Conservation (phyloP, 2,888 invertebrate species). For the Metallyticus violacea region DNA sequence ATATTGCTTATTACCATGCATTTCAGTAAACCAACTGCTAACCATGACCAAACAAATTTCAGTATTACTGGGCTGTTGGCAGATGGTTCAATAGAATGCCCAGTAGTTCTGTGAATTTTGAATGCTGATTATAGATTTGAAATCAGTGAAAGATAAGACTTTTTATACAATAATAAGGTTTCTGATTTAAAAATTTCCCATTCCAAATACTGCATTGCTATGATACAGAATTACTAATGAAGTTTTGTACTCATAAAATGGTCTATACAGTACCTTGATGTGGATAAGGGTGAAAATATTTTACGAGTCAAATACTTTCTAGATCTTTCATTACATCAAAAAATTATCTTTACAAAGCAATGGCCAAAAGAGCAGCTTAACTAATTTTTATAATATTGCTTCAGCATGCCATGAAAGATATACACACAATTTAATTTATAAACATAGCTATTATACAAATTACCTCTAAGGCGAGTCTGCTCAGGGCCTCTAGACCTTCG, state of each 20-base stretch:
- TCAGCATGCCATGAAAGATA: not conserved
- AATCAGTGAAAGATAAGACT: not conserved
- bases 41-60: no score
- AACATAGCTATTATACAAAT: not conserved
- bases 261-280: not conserved
- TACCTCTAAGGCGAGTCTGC: conserved; percentile 76
- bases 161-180: not conserved
- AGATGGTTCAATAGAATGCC: no score
- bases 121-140: not conserved
- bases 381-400: not conserved
- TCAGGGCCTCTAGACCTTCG: conserved; percentile 66
- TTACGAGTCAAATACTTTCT: not conserved
- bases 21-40: no score
- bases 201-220: not conserved
- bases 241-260: not conserved
- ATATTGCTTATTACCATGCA: no score
- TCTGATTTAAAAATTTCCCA: not conserved
- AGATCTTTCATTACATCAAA: not conserved
- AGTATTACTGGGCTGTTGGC: no score
- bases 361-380: not conserved
- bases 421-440: not conserved
- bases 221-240: not conserved
- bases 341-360: not conserved
- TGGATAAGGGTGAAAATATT: no score
- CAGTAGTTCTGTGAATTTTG: no score